Conservation (phyloP, 1,140 invertebrate genomes). For the Lepidotrigona ventralis region DNA sequence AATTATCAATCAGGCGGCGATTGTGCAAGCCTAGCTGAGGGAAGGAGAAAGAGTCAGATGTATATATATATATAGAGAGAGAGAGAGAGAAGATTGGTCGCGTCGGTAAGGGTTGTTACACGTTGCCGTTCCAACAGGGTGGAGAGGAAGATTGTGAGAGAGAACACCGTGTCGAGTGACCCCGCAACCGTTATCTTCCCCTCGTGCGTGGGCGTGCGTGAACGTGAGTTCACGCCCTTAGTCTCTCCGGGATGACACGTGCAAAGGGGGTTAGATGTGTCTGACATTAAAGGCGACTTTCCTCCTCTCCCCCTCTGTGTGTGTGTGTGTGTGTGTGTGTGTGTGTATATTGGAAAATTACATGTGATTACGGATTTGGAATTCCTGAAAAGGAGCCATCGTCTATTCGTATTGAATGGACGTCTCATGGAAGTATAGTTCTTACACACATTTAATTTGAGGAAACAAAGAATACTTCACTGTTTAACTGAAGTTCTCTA, state of each 20-base stretch:
- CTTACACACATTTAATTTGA: no score
- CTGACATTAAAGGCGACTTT: slow-evolving; percentile 50
- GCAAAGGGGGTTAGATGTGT: slow-evolving; percentile 50
- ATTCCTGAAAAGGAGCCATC: background rate
- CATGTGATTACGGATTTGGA: background rate
- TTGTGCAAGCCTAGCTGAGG: slow-evolving; percentile 77
- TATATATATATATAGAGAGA: no score
- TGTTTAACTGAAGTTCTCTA: no score
- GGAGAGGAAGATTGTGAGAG: slow-evolving; percentile 60
- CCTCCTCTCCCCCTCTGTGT: background rate
- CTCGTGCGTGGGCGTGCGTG: slow-evolving; percentile 71
- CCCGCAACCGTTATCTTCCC: slow-evolving; percentile 71
- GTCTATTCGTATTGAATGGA: background rate
- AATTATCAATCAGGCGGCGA: slow-evolving; percentile 80
- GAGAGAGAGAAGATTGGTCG: slow-evolving; percentile 54
- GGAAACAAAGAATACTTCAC: no score
- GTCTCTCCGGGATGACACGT: slow-evolving; percentile 33
- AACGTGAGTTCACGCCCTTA: slow-evolving; percentile 64
- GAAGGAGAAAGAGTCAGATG: slow-evolving; percentile 34
- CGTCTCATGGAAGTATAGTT: no score
- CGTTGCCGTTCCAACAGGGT: slow-evolving; percentile 49
- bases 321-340: no score
- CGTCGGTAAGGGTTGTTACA: slow-evolving; percentile 75
- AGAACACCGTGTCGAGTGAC: slow-evolving; percentile 70
- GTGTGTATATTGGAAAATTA: background rate